A percentile compares a stretch with the other conserved stretches of the same genome.
Evolutionary conservation across 2,888 invertebrate species (phyloP).

Genomic region (Nephrocerus scutellatus): DNA sequence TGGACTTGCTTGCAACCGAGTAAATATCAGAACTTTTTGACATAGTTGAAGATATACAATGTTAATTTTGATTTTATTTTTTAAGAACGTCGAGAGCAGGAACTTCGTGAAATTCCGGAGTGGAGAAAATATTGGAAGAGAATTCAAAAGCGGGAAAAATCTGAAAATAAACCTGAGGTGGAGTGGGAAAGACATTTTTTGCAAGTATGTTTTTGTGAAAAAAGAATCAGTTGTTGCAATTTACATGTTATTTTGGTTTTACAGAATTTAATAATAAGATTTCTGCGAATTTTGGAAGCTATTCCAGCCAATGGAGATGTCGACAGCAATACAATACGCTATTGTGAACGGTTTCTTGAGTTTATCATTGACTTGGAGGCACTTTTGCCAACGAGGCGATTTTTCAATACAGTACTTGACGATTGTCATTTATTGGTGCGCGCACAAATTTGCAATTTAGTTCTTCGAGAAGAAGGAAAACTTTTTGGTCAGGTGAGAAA

Average conservation of each 20-base stretch:
- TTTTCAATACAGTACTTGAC: constrained; percentile 94
- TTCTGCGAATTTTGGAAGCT: constrained; percentile 71
- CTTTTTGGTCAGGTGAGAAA: constrained; percentile 80
- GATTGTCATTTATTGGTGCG: constrained; percentile 89
- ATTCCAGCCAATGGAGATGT: constrained; percentile 60
- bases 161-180: constrained; percentile 60
- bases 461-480: constrained; percentile 73
- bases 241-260: neutral
- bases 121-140: constrained; percentile 90
- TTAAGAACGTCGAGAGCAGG: constrained; percentile 73
- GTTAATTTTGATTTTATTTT: constrained; percentile 4
- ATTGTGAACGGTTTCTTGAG: constrained; percentile 94
- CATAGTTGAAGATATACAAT: neutral
- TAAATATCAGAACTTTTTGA: constrained; percentile 38
- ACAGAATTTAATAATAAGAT: constrained; percentile 70
- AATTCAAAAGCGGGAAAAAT: constrained; percentile 70
- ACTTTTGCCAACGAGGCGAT: constrained; percentile 87
- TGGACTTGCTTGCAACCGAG: constrained; percentile 84
- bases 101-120: constrained; percentile 78
- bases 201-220: constrained; percentile 42
- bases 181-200: constrained; percentile 85
- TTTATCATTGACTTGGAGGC: constrained; percentile 94
- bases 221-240: neutral
- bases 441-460: constrained; percentile 73
- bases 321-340: constrained; percentile 55